Conservation (phyloP, 2,797 vertebrate genomes). For the Lepilemur ruficaudatus region DNA sequence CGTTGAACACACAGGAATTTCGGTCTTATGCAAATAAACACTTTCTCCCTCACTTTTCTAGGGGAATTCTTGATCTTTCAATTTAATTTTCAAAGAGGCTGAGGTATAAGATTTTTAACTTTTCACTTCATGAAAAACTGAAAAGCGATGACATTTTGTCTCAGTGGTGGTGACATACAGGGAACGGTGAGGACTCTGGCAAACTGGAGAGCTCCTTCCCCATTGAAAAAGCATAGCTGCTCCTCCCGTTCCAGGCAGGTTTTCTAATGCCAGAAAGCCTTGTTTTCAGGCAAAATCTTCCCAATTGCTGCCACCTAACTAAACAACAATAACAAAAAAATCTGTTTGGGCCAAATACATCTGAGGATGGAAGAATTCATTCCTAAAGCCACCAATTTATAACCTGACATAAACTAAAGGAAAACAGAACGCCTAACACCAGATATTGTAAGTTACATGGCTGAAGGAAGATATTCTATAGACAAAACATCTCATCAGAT, state of each 20-base stretch:
- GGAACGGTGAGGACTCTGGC: too few species aligned
- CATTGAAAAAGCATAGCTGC: rapidly evolving
- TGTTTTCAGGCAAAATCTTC: not conserved
- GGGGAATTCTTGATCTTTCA: not conserved
- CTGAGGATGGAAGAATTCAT: not conserved
- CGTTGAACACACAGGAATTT: not conserved
- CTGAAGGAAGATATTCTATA: not conserved
- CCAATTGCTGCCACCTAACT: not conserved
- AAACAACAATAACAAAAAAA: not conserved
- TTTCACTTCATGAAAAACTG: not conserved
- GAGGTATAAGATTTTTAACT: not conserved
- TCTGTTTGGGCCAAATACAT: not conserved
- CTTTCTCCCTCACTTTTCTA: not conserved
- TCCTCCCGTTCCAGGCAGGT: not conserved
- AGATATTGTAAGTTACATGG: too few species aligned
- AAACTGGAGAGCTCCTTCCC: not conserved
- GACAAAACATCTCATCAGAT: not conserved
- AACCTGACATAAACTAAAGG: not conserved
- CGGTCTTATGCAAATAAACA: not conserved
- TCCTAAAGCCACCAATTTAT: not conserved
- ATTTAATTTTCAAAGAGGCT: not conserved
- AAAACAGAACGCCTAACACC: not conserved
- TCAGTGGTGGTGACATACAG: not conserved
- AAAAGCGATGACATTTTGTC: not conserved
- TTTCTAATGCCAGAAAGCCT: not conserved